These are phyloP conservation scores for Pogonomyrmex californicus DNA, from an alignment of 1,140 invertebrate species.

Conservation along the genomic window DNA sequence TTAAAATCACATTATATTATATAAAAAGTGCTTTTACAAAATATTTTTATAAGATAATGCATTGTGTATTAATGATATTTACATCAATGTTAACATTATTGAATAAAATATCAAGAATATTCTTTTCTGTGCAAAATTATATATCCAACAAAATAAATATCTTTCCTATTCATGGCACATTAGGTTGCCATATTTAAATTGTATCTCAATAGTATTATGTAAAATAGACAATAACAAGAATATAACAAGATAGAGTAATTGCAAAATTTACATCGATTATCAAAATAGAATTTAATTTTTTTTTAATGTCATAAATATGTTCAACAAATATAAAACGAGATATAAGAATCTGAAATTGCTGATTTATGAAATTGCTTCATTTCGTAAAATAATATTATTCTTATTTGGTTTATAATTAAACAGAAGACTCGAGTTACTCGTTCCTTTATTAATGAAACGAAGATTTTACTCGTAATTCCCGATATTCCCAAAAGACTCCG, in stretches of 20 bases:
- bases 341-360: background rate
- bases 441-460: background rate
- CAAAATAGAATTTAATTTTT: background rate
- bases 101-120: background rate
- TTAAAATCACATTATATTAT: too few species aligned
- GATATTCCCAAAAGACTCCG: background rate
- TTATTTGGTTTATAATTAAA: background rate
- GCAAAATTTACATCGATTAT: background rate
- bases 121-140: too few species aligned
- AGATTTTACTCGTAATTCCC: conserved; percentile 7
- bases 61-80: too few species aligned
- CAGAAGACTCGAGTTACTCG: background rate
- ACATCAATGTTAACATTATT: too few species aligned
- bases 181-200: background rate
- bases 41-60: background rate
- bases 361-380: background rate
- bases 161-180: background rate
- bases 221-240: background rate
- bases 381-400: background rate
- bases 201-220: background rate
- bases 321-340: background rate
- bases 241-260: background rate
- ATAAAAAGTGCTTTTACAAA: background rate
- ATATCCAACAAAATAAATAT: too few species aligned
- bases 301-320: background rate